Base-by-base conservation (phyloP, 37 sponge, comb jelly and placozoan species). In the Geodia barretti region DNA sequence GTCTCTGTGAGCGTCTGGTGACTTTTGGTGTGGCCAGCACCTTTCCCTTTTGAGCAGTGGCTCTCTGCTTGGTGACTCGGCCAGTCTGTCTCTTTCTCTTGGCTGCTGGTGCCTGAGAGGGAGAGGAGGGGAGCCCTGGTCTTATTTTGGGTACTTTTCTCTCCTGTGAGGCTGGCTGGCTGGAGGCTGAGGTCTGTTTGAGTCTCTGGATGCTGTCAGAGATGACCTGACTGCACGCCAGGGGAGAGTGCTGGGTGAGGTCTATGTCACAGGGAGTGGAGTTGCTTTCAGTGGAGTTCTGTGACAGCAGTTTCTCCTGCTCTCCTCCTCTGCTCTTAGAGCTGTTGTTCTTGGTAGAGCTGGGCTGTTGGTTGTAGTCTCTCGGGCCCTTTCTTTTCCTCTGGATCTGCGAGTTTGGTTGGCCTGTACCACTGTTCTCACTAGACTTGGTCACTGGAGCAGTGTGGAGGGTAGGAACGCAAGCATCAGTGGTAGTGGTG, bases 221-320 rank as follows among this genome's bases (percentile, higher is more conserved):
- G 65, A 64, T 64, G 60, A 58, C 19, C 60, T 58, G 60, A 19
- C 60, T 58, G 65, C 65, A 64, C 24, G 5, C 65, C 5, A n/a
- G 20, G 11, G 65, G 65, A 7, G 65, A 64, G 29, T 64, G 65
- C 65, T 64, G 65, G 25, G 65, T 64, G 65, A 64, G 65, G 65
- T 64, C 65, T 24, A 64, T 64, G 65, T 64, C 65, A 64, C 30
- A 64, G 7, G 54, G 54, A 47, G 54, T 47, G 65, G 65, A 23
- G 29, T 7, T 4, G 20, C 65, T 14, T 14, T 47, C 54, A 17
- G 54, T 47, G 14, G 54, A 47, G 14, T 47, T 47, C 54, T 47
- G 54, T 47, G 54, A 47, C 14, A 14, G 14, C 14, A 47, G 14
- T 14, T 17, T 47, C 14, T 47, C n/a, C n/a, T n/a, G n/a, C n/a